Percentiles rank a stretch among this genome's conserved stretches.
These are phyloP conservation scores for Actinia equina DNA, from an alignment of 64 coral and sea anemone species.

Conservation along the genomic window DNA sequence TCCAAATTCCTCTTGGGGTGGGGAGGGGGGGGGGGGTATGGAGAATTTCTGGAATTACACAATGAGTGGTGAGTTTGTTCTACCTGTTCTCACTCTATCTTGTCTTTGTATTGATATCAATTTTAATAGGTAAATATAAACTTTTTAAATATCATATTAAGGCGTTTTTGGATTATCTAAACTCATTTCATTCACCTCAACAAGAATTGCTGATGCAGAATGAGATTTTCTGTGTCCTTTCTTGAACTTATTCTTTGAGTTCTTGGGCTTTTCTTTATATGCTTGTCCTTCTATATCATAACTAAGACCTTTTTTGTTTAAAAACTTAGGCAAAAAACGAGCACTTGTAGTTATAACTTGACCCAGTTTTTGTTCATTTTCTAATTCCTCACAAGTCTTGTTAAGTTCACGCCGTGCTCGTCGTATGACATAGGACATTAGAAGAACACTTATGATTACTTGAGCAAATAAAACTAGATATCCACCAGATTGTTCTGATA, in stretches of 20 bases:
- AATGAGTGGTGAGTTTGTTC: too few species aligned
- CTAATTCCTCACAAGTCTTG: slow-evolving; percentile 82
- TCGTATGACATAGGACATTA: slow-evolving; percentile 88
- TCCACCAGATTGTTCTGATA: slow-evolving; percentile 73
- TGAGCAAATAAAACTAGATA: slow-evolving; percentile 83
- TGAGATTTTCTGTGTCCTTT: slow-evolving; percentile 82
- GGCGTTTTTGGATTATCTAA: slow-evolving; percentile 12
- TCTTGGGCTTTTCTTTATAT: slow-evolving; percentile 27
- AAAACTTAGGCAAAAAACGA: slow-evolving; percentile 27
- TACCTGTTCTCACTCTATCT: too few species aligned
- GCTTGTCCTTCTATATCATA: slow-evolving; percentile 66
- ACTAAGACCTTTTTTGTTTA: slow-evolving; percentile 26
- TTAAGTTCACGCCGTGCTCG: slow-evolving; percentile 86
- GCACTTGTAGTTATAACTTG: slow-evolving; percentile 42
- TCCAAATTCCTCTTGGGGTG: too few species aligned
- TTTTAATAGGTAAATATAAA: too few species aligned
- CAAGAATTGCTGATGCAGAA: slow-evolving; percentile 87
- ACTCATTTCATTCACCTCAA: slow-evolving; percentile 48
- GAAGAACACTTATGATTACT: slow-evolving; percentile 69
- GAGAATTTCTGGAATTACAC: too few species aligned
- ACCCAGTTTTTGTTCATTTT: slow-evolving; percentile 65
- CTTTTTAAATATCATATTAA: background rate
- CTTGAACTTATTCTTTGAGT: slow-evolving; percentile 24
- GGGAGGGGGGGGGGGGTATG: too few species aligned
- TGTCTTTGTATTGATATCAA: too few species aligned